Base-by-base conservation (phyloP, 2,888 invertebrate species). In the Tryphoninae sp. region DNA sequence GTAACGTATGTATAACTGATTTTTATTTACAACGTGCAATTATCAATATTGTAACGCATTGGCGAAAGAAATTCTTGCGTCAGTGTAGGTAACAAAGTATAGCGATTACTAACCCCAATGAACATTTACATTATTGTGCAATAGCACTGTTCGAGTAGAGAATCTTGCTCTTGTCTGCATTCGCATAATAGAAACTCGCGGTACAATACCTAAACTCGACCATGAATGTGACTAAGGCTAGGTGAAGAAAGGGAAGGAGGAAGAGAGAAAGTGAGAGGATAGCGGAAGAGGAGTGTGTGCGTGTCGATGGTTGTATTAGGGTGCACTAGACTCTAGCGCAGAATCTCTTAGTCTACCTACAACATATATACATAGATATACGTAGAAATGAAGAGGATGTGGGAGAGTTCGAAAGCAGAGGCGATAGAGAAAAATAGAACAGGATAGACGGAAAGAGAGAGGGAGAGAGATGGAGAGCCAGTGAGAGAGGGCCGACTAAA, bases 121-220 rank as follows among this genome's bases (percentile, higher is more conserved):
- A 33, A 33, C 33, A 7, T 33, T 33, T 33, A 33, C 6, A 33
- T 33, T 33, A 33, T 33, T 6, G 33, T 6, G 33, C 6, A 6
- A 33, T 26, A 61, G 13, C 16, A 51, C 7, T 2, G 51, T 16
- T 6, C 51, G n/a, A 2, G 51, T 51, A 49, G 11, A 55, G 68
- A 67, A 76, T 62, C 80, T 81, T 81, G 77, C 68, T 73, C 78
- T 23, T 59, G 62, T 53, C 65, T n/a, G 69, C 62, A 74, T 74
- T 69, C 69, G 78, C 78, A 81, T 74, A 81, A 78, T 78, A 42
- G 65, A 53, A 26, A 33, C 6, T 33, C 33, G 55, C 22, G 11
- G 33, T 9, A 23, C 16, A 23, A 74, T 58, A 55, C n/a, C 13
- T 45, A 55, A 26, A 7, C 33, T n/a, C 2, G 13, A 7, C 13